Evolutionary conservation across 2,113 vertebrate genomes (phyloP).

Genomic region (Aegithalos caudatus): DNA sequence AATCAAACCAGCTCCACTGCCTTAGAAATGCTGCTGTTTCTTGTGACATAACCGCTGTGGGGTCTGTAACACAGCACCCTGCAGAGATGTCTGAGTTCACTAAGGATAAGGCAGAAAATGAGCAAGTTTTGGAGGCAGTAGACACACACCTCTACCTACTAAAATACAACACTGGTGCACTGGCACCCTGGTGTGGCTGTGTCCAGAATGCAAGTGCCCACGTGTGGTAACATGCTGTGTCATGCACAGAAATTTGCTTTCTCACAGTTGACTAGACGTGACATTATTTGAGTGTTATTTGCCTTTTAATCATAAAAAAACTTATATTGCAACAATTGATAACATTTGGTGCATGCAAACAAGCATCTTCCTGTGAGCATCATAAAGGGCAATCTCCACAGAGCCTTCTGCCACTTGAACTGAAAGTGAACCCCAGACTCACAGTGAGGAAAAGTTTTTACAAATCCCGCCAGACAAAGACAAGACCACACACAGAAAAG

Average conservation of each 20-base stretch:
- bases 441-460: not conserved
- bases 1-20: not conserved
- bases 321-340: not conserved
- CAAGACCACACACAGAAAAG: not conserved
- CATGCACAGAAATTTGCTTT: not conserved
- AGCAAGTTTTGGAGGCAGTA: not conserved
- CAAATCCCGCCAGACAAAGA: not conserved
- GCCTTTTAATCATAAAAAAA: not conserved
- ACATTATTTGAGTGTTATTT: not conserved
- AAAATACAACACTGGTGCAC: not conserved
- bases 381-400: not conserved
- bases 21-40: not conserved
- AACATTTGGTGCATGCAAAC: not conserved
- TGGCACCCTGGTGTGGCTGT: not conserved
- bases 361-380: not conserved
- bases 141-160: not conserved
- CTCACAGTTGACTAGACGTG: not conserved
- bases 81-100: not conserved
- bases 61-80: not conserved
- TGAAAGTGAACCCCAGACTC: not conserved
- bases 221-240: not conserved
- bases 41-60: not conserved
- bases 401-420: not conserved
- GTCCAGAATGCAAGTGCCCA: not conserved
- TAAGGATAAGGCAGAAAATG: not conserved